Conservation (phyloP, 92 coral and sea anemone species). For the Nematostella vectensis region DNA sequence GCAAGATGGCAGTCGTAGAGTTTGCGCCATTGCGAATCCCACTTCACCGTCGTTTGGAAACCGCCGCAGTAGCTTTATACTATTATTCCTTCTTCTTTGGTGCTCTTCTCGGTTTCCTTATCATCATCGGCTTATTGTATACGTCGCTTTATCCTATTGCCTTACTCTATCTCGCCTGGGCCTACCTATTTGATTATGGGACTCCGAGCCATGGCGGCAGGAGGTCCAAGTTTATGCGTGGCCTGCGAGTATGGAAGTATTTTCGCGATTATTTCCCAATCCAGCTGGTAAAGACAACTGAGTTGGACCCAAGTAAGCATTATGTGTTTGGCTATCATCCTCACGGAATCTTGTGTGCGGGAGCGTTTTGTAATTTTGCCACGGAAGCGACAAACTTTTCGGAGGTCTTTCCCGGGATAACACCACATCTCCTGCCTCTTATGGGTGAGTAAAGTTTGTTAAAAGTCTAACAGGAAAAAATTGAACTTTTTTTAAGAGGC, state of each 20-base stretch:
- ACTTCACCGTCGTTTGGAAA: slow-evolving; percentile 90
- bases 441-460: slow-evolving; percentile 68
- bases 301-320: slow-evolving; percentile 74
- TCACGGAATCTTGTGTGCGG: slow-evolving; percentile 91
- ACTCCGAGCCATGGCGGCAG: slow-evolving; percentile 98
- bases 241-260: slow-evolving; percentile 75
- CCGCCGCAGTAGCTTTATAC: slow-evolving; percentile 85
- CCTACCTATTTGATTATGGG: slow-evolving; percentile 80
- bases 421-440: slow-evolving; percentile 75
- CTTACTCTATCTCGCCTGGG: slow-evolving; percentile 79
- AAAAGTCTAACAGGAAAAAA: no score
- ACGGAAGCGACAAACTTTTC: slow-evolving; percentile 94
- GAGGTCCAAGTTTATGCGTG: slow-evolving; percentile 70
- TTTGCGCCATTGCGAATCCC: slow-evolving; percentile 93
- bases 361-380: slow-evolving; percentile 94
- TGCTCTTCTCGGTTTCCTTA: slow-evolving; percentile 62
- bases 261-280: slow-evolving; percentile 91
- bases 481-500: no score
- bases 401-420: slow-evolving; percentile 78
- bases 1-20: slow-evolving; percentile 72
- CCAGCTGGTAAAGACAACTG: slow-evolving; percentile 76
- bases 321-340: slow-evolving; percentile 97
- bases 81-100: slow-evolving; percentile 93
- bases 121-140: slow-evolving; percentile 75
- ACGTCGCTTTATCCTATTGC: slow-evolving; percentile 87